Base-by-base conservation (phyloP, 2,113 vertebrate genomes). In the Donacobius atricapilla region DNA sequence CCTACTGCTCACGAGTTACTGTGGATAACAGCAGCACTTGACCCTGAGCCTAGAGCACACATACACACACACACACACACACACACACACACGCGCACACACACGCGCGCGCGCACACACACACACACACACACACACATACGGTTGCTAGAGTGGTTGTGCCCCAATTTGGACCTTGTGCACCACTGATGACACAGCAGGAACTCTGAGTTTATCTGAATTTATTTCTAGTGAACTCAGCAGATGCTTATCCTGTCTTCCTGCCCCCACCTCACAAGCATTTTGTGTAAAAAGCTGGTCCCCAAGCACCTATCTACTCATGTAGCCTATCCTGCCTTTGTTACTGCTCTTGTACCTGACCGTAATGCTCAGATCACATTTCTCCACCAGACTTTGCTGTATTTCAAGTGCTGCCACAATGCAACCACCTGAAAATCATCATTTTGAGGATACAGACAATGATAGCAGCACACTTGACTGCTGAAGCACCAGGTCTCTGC, bases 251-350 rank as follows among this genome's bases (percentile, higher is more conserved):
- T 31, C 31, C 22, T 63, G 11, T 63, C 23, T 23, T 8, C 6
- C 25, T 0, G 0, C 3, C 15, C 5, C 5, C 2, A 9, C 9
- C 19, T 12, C 37, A 28, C 20, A 70, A 40, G 9, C 22, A 66
- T 27, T 68, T 20, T 3, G 13, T 31, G 13, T 11, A 44, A 80
- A 86, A 76, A 50, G 9, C 11, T 35, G 30, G 13, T 60, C n/a
- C 12, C 13, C 13, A 27, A 39, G 14, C 15, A 27, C 15, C n/a
- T 23, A 7, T 27, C 17, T 54, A 16, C 37, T 47, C 16, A 51
- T 11, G 18, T 2, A 75, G 31, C 11, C 31, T 11, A 23, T 10
- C 13, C 13, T 1, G 7, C 13, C 25, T 51, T 54, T 78, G 17
- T 25, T 65, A 35, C 37, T 60, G 23, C 24, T 39, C 50, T 48